Evolutionary conservation across 2,888 invertebrate species (phyloP), one percentile per base, ranked within the genome.

Genomic region (Deladenus siricidicola): DNA sequence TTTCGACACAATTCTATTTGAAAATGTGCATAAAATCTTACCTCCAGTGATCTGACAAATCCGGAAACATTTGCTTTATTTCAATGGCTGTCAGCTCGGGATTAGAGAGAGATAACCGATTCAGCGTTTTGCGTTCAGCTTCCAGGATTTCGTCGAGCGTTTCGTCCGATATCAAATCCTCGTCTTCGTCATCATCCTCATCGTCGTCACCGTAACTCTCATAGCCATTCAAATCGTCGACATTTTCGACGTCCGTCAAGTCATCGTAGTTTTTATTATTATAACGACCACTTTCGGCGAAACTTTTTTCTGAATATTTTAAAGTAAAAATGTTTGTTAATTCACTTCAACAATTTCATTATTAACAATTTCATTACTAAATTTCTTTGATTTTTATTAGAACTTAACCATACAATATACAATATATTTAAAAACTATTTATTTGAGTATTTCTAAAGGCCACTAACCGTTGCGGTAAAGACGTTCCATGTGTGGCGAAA

Each of bases 1-100:
- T n/a, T n/a, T n/a, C n/a, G n/a, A n/a, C n/a, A n/a, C n/a, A n/a
- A n/a, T n/a, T n/a, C n/a, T n/a, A n/a, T n/a, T n/a, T n/a, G n/a
- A n/a, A n/a, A n/a, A n/a, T n/a, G n/a, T n/a, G n/a, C n/a, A n/a
- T n/a, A n/a, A n/a, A n/a, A n/a, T n/a, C n/a, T 34, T 34, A 76
- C 76, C 76, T 71, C 76, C 76, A 76, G 60, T 76, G 73, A 45
- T 76, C 74, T 6, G 71, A 69, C 51, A 76, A 66, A 39, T 73
- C 73, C 4, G 76, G 76, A 53, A 76, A 76, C 67, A 72, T 70
- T 55, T 70, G 66, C 42, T 71, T 69, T 34, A 76, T 65, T 55
- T 76, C 72, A 28, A 64, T 67, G 43, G 68, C 63, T 3, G 74
- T 71, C 45, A 76, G 60, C 56, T 76, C 75, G 4, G 76, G 75